These are phyloP conservation scores for Agonum fuliginosum DNA, from an alignment of 2,888 invertebrate genomes.

Conservation along the genomic window DNA sequence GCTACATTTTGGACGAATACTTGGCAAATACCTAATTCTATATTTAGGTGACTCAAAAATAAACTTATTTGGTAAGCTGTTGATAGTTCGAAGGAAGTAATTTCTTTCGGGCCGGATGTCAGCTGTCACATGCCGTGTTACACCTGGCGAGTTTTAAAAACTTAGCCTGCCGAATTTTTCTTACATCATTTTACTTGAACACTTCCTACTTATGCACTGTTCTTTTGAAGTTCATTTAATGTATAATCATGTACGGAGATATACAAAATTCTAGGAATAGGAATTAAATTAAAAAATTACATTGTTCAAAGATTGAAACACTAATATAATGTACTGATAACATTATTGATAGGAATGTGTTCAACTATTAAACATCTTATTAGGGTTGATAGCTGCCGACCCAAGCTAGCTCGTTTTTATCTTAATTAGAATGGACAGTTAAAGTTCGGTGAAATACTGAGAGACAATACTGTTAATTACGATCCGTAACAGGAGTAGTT, in stretches of 20 bases:
- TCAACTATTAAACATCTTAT: background rate
- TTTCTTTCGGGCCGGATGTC: conserved; percentile 64
- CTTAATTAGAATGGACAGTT: conserved; percentile 44
- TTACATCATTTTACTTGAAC: conserved; percentile 6
- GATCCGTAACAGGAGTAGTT: background rate
- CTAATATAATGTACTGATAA: no score
- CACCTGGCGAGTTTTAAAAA: conserved; percentile 61
- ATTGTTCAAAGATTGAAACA: no score
- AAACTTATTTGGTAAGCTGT: conserved; percentile 54
- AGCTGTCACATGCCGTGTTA: conserved; percentile 60
- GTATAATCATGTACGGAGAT: no score
- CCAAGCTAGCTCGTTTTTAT: background rate
- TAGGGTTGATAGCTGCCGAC: background rate
- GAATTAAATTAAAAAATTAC: no score
- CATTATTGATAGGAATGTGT: no score
- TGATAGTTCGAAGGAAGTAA: conserved; percentile 63
- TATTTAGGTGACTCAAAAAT: conserved; percentile 57
- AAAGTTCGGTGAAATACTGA: conserved; percentile 48
- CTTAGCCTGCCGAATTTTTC: background rate
- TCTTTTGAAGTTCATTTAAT: no score
- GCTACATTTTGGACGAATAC: conserved; percentile 56
- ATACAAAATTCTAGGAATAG: no score
- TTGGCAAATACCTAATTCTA: conserved; percentile 57
- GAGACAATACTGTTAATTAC: conserved; percentile 49
- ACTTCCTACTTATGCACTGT: no score